These are phyloP conservation scores for Timema podura DNA, from an alignment of 2,888 invertebrate genomes.

Conservation along the genomic window DNA sequence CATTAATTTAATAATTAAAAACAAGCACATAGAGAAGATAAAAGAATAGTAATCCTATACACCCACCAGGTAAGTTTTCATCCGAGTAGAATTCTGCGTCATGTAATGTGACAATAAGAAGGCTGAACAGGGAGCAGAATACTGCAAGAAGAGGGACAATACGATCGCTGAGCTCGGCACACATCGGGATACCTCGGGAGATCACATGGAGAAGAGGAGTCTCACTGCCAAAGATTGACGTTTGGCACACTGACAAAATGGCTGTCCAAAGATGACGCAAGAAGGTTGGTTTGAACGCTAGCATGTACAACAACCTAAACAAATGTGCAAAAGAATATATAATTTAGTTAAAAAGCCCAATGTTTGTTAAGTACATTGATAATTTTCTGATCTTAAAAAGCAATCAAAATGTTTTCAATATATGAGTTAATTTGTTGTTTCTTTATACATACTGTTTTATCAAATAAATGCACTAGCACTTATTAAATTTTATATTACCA, in stretches of 20 bases:
- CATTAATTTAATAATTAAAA: no score
- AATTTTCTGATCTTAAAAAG: no score
- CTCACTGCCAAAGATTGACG: slow-evolving; percentile 48
- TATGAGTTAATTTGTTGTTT: no score
- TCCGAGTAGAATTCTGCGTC: slow-evolving; percentile 76
- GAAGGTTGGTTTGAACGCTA: slow-evolving; percentile 75
- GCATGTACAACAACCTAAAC: slow-evolving; percentile 65
- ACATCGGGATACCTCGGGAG: slow-evolving; percentile 60
- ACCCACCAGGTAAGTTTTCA: slow-evolving; percentile 38
- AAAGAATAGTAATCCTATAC: neutral
- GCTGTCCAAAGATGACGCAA: slow-evolving; percentile 69
- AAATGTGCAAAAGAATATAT: no score
- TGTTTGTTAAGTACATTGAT: no score
- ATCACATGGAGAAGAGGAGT: slow-evolving; percentile 62
- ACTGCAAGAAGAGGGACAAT: slow-evolving; percentile 76
- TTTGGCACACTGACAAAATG: slow-evolving; percentile 47
- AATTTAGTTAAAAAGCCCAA: no score
- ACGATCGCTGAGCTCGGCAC: slow-evolving; percentile 58
- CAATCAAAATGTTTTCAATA: no score
- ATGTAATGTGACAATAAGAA: slow-evolving; percentile 76
- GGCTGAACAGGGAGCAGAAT: slow-evolving; percentile 77
- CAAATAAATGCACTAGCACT: no score
- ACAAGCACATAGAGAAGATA: neutral
- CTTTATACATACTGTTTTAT: no score
- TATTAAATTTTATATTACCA: no score